A percentile compares a stretch with the other conserved stretches of the same genome.
phyloP scores from a whole-genome alignment of 1,140 invertebrate genomes.

The Ips nitidus region DNA sequence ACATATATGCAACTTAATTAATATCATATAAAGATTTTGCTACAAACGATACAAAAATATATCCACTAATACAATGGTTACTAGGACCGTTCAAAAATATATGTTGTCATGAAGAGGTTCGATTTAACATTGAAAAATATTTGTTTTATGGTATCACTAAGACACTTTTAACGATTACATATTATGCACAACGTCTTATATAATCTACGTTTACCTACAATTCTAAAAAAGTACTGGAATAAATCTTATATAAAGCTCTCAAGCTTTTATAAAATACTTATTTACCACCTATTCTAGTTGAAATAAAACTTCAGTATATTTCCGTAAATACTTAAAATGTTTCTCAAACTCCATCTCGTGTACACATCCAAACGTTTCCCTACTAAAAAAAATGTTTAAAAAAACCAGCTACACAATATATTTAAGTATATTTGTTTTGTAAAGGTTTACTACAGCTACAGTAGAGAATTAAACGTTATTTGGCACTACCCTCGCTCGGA shows the following conservation, averaged over 20 bases:
- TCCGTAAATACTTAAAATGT: not conserved
- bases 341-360: not conserved
- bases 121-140: conserved; percentile 31
- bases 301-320: not conserved
- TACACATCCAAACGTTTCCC: not conserved
- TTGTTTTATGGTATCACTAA: conserved; percentile 30
- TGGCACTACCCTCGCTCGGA: conserved; percentile 53
- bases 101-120: conserved; percentile 28
- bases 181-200: conserved; percentile 1
- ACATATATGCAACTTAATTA: conserved; percentile 1
- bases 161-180: conserved; percentile 34
- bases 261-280: not conserved
- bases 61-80: conserved; percentile 38
- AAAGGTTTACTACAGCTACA: not conserved
- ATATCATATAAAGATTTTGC: conserved; percentile 36
- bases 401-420: not conserved
- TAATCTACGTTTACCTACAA: not conserved
- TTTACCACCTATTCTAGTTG: not conserved
- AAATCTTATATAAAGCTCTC: conserved; percentile 11
- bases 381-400: not conserved
- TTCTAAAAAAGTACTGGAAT: conserved; percentile 6
- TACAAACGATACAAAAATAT: conserved; percentile 50
- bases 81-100: conserved; percentile 3
- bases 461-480: conserved; percentile 43
- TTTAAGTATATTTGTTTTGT: not conserved